phyloP scores from a whole-genome alignment of 2,797 vertebrate genomes.

The Sciurus vulgaris region DNA sequence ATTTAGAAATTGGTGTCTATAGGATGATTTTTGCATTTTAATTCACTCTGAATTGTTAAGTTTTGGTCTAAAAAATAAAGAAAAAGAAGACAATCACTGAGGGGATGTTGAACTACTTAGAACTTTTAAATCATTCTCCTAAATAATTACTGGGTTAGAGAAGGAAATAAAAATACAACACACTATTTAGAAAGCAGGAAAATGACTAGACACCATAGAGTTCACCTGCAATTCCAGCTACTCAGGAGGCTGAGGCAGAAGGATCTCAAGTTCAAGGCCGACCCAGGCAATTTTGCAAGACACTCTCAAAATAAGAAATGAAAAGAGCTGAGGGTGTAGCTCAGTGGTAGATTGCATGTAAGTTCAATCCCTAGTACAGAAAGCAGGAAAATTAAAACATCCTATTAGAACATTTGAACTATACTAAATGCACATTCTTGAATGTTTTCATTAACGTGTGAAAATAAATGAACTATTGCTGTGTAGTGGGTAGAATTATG shows the following conservation, averaged over 20 bases:
- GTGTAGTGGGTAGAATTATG: not conserved
- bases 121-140: not conserved
- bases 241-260: too few species aligned
- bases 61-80: constrained; percentile 23
- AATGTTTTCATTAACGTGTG: constrained; percentile 18
- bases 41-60: not conserved
- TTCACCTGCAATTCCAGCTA: too few species aligned
- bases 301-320: not conserved
- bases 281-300: not conserved
- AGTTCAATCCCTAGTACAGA: not conserved
- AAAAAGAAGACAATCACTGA: not conserved
- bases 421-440: not conserved
- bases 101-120: not conserved
- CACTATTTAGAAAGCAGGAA: not conserved
- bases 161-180: not conserved
- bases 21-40: not conserved
- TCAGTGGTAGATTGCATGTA: too few species aligned
- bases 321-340: too few species aligned
- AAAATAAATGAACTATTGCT: not conserved
- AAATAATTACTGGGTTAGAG: not conserved
- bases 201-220: not conserved
- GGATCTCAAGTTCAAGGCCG: too few species aligned
- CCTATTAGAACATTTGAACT: not conserved
- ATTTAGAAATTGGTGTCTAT: not conserved
- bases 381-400: not conserved